phyloP scores from a whole-genome alignment of 2,797 vertebrate species.

The Helarctos malayanus region DNA sequence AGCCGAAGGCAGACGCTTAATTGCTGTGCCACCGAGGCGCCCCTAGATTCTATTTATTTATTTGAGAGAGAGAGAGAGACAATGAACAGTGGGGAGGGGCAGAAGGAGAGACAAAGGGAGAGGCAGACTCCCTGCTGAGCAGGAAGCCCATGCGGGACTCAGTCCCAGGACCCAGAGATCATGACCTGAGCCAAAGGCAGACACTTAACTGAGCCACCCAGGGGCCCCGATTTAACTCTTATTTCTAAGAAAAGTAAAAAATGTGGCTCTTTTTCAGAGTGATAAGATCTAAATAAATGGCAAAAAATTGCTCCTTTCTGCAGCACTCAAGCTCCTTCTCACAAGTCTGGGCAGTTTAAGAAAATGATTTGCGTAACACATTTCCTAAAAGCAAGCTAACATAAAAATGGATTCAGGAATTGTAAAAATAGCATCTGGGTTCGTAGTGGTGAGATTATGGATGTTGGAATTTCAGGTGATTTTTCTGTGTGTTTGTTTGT shows the following conservation, averaged over 20 bases:
- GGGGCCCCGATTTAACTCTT: background rate
- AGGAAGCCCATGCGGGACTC: background rate
- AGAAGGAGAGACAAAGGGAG: background rate
- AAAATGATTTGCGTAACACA: slow-evolving; percentile 26
- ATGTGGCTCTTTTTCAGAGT: background rate
- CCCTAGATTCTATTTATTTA: background rate
- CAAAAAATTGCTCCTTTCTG: background rate
- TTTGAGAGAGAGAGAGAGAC: too few species aligned
- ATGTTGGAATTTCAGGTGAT: slow-evolving; percentile 28
- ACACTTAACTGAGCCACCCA: background rate
- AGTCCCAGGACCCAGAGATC: background rate
- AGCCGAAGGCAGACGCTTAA: too few species aligned
- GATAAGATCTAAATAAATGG: background rate
- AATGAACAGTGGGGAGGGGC: background rate
- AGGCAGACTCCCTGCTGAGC: too few species aligned
- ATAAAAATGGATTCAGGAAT: slow-evolving; percentile 8
- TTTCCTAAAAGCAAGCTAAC: slow-evolving; percentile 52
- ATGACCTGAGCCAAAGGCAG: background rate
- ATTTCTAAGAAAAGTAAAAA: slow-evolving; percentile 58
- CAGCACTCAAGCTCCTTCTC: background rate
- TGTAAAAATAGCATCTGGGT: background rate
- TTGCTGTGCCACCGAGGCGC: too few species aligned
- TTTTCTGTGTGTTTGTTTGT: background rate
- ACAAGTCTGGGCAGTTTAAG: background rate
- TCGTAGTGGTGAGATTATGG: slow-evolving; percentile 5